Evolutionary conservation across 2,113 vertebrate species (phyloP).

Genomic region (Pedetes capensis): DNA sequence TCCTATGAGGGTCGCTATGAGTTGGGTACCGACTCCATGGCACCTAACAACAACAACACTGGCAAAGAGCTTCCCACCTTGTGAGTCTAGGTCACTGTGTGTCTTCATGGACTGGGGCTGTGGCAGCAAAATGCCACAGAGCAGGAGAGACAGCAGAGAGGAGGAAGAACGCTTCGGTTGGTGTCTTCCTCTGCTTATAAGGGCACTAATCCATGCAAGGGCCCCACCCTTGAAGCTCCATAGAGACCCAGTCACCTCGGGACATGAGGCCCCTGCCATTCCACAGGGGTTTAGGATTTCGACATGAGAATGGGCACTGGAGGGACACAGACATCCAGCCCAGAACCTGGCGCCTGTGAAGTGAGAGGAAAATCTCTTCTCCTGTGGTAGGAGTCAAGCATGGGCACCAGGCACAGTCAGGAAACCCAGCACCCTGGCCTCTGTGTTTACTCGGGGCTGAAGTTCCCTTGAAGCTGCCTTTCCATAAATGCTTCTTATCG

Average conservation of each 20-base stretch:
- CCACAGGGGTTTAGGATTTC: background rate
- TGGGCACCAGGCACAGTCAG: too few species aligned
- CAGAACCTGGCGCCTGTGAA: background rate
- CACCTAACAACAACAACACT: too few species aligned
- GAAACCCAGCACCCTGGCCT: too few species aligned
- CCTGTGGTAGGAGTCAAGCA: too few species aligned
- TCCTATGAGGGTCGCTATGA: too few species aligned
- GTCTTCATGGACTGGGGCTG: background rate
- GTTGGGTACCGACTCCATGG: too few species aligned
- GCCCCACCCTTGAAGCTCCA: accelerated
- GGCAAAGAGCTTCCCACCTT: background rate
- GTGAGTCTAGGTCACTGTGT: background rate
- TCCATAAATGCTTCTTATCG: background rate
- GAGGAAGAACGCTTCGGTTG: background rate
- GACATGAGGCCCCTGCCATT: too few species aligned
- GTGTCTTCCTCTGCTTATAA: background rate
- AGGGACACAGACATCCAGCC: background rate
- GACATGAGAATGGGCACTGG: too few species aligned
- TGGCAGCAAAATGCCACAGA: background rate
- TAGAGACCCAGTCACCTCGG: too few species aligned
- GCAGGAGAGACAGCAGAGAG: too few species aligned
- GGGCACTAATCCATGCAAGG: too few species aligned
- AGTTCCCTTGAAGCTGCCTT: background rate
- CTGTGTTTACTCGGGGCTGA: too few species aligned
- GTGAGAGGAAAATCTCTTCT: background rate